phyloP scores from a whole-genome alignment of 2,888 invertebrate genomes.

The Drosophila paucipuncta region DNA sequence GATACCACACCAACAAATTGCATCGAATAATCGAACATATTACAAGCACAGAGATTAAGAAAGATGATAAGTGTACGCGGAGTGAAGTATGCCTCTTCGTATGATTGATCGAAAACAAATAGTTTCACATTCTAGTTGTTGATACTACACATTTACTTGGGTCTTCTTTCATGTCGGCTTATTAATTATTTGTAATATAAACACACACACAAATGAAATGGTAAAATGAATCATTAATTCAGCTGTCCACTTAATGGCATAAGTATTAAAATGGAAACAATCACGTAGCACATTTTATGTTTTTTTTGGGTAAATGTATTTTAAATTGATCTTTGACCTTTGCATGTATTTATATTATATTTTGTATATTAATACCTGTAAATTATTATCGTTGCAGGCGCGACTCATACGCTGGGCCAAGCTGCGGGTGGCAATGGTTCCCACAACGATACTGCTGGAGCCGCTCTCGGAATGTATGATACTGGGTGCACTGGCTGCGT shows the following conservation, averaged over 20 bases:
- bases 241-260: neutral
- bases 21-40: neutral
- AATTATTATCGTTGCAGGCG: conserved; percentile 87
- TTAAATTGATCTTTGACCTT: neutral
- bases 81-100: neutral
- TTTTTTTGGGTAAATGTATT: too few relatives aligned
- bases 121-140: neutral
- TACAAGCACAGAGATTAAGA: neutral
- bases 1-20: neutral
- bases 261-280: neutral
- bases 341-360: neutral
- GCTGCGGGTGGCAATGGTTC: conserved; percentile 97
- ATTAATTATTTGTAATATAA: conserved; percentile 3
- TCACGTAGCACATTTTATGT: neutral
- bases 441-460: conserved; percentile 95
- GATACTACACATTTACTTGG: neutral
- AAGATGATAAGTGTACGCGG: neutral
- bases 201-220: neutral
- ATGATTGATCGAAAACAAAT: neutral
- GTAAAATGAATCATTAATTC: neutral
- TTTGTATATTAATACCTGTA: neutral
- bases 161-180: neutral
- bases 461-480: conserved; percentile 98
- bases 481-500: conserved; percentile 95
- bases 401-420: conserved; percentile 97